Evolutionary conservation across 2,888 invertebrate genomes (phyloP), one percentile per base, ranked within the genome.

Genomic region (Eupithecia vulgata): DNA sequence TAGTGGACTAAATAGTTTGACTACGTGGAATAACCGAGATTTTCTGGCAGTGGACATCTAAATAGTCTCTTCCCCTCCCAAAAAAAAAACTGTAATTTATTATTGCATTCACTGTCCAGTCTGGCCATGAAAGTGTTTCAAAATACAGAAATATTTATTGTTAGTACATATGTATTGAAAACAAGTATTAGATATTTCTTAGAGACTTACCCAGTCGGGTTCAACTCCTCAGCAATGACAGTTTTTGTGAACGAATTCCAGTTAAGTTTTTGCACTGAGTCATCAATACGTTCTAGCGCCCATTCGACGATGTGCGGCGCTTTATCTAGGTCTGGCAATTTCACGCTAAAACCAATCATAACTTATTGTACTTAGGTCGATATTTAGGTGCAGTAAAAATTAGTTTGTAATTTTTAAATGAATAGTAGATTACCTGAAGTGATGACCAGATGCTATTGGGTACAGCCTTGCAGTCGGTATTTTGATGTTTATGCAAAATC

Each of bases 231-330:
- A 0, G 88, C 87, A 8, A 89, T 83, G 35, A 93, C 91, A 6
- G 79, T 81, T 62, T 85, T 88, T 4, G 85, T 81, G 82, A 93
- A 94, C 0, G 84, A 79, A 12, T 89, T 81, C 92, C 91, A 90
- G 80, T 84, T 88, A 37, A 92, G 85, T 68, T 88, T 88, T 15
- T 81, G 80, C n/a, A 91, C 85, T 0, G 90, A 87, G 70, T 90
- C 90, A 73, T 89, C 91, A 5, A 93, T 84, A 67, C 85, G 85
- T 6, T 86, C 87, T 7, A 94, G 79, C 5, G 89, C 90, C 93
- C 94, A 94, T 72, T 93, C 93, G 72, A 91, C 72, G 12, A 94
- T 91, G 82, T 91, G 90, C 1, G 91, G 90, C 6, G 93, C 91
- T 70, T 90, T 85, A 0, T 86, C 81, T 4, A 91, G 69, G 13